phyloP scores from a whole-genome alignment of 2,113 vertebrate genomes.

The Edolisoma coerulescens region DNA sequence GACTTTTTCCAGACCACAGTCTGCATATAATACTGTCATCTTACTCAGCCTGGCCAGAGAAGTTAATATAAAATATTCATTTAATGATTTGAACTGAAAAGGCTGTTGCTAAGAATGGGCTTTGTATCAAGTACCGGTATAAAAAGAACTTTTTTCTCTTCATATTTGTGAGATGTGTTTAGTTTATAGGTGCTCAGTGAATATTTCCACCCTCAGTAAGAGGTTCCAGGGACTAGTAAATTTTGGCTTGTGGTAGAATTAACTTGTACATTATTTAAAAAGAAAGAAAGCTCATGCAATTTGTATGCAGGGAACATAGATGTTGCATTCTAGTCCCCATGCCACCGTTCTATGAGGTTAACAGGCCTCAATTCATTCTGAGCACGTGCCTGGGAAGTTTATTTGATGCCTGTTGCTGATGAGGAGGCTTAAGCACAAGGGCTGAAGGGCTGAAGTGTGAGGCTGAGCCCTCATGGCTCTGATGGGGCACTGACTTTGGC shows the following conservation, averaged over 20 bases:
- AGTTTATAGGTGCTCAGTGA: neutral
- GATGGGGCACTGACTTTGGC: rapidly evolving
- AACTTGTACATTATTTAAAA: neutral
- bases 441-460: neutral
- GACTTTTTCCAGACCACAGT: neutral
- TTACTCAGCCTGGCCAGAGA: neutral
- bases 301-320: neutral
- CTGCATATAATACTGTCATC: neutral
- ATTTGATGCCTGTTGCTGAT: neutral
- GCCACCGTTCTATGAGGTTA: neutral
- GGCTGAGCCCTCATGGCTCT: neutral
- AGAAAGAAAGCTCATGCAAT: neutral
- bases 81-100: neutral
- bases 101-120: neutral
- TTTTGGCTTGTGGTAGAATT: neutral
- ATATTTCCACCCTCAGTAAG: neutral
- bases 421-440: neutral
- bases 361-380: neutral
- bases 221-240: neutral
- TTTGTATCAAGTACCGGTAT: neutral
- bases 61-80: neutral
- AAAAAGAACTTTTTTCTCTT: neutral
- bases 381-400: neutral
- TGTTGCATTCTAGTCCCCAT: neutral
- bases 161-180: neutral